Evolutionary conservation across 2,797 vertebrate genomes (phyloP), one percentile per base, ranked within the genome.

Genomic region (Xyrichtys novacula): DNA sequence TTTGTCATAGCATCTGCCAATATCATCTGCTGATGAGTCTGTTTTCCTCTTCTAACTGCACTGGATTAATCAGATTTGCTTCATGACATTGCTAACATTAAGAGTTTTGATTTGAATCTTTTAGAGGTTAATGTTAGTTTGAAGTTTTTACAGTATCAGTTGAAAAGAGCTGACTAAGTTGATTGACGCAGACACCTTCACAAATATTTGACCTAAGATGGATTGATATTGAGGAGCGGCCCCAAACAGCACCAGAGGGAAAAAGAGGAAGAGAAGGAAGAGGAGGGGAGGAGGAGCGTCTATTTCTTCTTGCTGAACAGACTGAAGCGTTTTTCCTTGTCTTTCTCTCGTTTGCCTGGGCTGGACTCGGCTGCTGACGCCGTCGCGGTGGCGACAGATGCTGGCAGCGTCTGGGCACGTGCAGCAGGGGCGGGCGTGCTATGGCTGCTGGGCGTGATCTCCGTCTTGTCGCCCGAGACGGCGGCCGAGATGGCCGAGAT

Each of bases 251-350:
- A 80, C 85, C 66, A 5, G 23, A 46, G 71, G 74, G 26, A 55
- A 22, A 36, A 43, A 17, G 39, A 26, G 14, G 63, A 65, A 12
- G 17, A 46, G 28, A 19, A 38, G 23, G 15, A 10, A 19, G 32
- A 29, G 12, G 50, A 84, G 69, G 87, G 62, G 73, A 76, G 87
- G 73, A 66, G 56, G 56, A 81, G 76, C 75, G 59, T 93, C 95
- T 96, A 98, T 88, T 99, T 99, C 95, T 99, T 99, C 93, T 99
- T 99, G 93, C 97, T 97, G 92, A 99, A 99, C 84, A 99, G 95
- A 90, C 97, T 98, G 94, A 99, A 98, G 86, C 97, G 94, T 84
- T 99, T 99, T 85, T 99, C 97, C 91, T 98, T 99, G 88, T 99
- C 97, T 78, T 99, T 99, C 89, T 99, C 98, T 39, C 97, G 92